Evolutionary conservation across 1,140 invertebrate genomes (phyloP), one percentile per base, ranked within the genome.

Genomic region (Phortica variegata): DNA sequence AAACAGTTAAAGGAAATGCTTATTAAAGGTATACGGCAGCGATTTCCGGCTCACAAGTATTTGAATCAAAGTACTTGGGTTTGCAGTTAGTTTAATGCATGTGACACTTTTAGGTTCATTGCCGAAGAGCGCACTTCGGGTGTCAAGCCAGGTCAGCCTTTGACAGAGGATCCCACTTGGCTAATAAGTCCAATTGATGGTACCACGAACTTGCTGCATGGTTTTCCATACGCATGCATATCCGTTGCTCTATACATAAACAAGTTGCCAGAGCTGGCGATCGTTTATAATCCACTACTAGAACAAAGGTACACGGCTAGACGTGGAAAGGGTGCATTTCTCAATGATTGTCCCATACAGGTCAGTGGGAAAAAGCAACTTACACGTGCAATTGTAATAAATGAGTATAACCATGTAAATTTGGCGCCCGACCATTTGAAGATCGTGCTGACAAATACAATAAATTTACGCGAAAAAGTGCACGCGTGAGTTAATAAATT

Each of bases 101-200:
- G n/a, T n/a, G n/a, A n/a, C n/a, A n/a, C n/a, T n/a, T n/a, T n/a
- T n/a, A n/a, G n/a, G n/a, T n/a, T n/a, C 74, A 97, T 99, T 58
- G 95, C 94, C 1, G 96, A 98, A 79, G 95, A 98, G 77, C 84
- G 85, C 1, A 85, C 85, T n/a, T 80, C 86, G 32, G 45, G 48
- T 17, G 78, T 77, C 13, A 86, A 87, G 17, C 75, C 77, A 16
- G 87, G 89, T 73, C 81, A 83, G 52, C 77, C 84, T 43, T 77
- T 96, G n/a, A 95, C 91, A 2, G 85, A 94, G 73, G 83, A 82
- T 12, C 94, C 95, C 3, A 98, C 95, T 6, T 98, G 95, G 95
- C 90, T 98, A 40, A 95, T 98, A 48, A 95, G 93, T 77, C 89
- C 89, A 0, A 84, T 92, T 7, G 89, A 92, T 75, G 90, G 90